Percentiles rank a stretch among this genome's conserved stretches.
Evolutionary conservation across 2,888 invertebrate species (phyloP).

Genomic region (Dendrolimus pini): DNA sequence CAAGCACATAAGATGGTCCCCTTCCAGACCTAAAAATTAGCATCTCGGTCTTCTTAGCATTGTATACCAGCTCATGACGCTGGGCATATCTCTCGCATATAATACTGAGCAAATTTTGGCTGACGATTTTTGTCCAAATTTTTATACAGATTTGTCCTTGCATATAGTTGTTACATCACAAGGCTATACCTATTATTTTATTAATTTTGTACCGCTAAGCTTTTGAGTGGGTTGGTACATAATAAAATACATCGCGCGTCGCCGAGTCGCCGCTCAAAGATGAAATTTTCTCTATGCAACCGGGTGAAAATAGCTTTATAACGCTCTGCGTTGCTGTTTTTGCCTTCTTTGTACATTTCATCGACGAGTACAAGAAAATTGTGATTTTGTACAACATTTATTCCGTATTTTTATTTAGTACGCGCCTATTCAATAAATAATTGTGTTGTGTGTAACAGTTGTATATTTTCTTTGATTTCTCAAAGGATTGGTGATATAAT

Average conservation of each 20-base stretch:
- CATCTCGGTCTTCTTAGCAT: too few species aligned
- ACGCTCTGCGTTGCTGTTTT: neutral
- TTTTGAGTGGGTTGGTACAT: slow-evolving; percentile 20
- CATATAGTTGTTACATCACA: slow-evolving; percentile 1
- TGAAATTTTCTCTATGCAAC: slow-evolving; percentile 12
- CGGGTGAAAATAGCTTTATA: slow-evolving; percentile 12
- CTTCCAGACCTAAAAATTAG: too few species aligned
- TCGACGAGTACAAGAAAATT: slow-evolving; percentile 4
- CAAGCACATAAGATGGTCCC: too few species aligned
- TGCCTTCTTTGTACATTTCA: slow-evolving; percentile 6
- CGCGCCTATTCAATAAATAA: too few species aligned
- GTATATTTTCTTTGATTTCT: too few species aligned
- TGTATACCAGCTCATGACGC: too few species aligned
- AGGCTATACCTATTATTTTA: neutral
- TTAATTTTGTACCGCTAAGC: slow-evolving; percentile 5
- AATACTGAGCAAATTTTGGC: too few species aligned
- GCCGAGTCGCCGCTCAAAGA: slow-evolving; percentile 16
- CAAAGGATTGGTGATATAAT: too few species aligned
- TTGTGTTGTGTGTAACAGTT: too few species aligned
- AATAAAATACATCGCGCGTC: slow-evolving; percentile 27
- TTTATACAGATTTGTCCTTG: neutral
- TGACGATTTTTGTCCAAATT: neutral
- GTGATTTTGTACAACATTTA: slow-evolving; percentile 3
- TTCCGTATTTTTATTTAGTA: neutral
- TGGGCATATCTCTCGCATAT: too few species aligned